Evolutionary conservation across 2,797 vertebrate genomes (phyloP).

Genomic region (Siniperca scherzeri): DNA sequence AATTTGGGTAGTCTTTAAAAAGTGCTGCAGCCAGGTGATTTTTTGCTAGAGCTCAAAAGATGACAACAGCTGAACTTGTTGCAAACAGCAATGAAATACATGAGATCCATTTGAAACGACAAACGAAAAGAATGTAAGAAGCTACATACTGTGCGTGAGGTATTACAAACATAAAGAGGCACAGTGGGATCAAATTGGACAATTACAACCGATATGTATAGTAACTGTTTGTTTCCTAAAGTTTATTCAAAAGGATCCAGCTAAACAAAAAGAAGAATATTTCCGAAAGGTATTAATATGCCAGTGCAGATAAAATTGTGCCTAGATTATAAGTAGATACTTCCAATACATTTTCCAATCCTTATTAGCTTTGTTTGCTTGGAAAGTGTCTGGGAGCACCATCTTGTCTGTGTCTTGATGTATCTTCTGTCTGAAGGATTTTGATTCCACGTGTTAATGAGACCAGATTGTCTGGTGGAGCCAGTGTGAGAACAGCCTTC

Average conservation of each 20-base stretch:
- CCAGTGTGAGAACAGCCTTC: constrained; percentile 45
- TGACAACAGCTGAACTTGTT: not conserved
- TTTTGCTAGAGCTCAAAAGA: not conserved
- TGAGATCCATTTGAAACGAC: not conserved
- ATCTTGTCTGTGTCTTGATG: constrained; percentile 6
- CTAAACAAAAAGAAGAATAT: not conserved
- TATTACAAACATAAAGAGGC: not conserved
- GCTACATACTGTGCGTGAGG: not conserved
- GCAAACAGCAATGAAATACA: not conserved
- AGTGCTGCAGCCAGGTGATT: not conserved
- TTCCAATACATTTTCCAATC: constrained; percentile 20
- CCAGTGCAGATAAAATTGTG: not conserved
- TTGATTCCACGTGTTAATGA: constrained; percentile 39
- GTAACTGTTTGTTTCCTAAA: not conserved
- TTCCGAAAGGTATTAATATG: constrained; percentile 3
- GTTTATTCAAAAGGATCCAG: not conserved
- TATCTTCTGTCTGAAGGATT: constrained; percentile 27
- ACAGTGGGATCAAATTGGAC: not conserved
- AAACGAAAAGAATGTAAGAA: not conserved
- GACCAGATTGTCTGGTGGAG: constrained; percentile 48
- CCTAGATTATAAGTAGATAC: not conserved
- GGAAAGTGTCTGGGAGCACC: constrained; percentile 12
- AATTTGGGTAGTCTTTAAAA: not conserved
- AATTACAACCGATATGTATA: not conserved
- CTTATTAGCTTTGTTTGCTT: constrained; percentile 23